Evolutionary conservation across 92 coral and sea anemone genomes (phyloP), one percentile per base, ranked within the genome.

Genomic region (Umimayanthus chanpuru): DNA sequence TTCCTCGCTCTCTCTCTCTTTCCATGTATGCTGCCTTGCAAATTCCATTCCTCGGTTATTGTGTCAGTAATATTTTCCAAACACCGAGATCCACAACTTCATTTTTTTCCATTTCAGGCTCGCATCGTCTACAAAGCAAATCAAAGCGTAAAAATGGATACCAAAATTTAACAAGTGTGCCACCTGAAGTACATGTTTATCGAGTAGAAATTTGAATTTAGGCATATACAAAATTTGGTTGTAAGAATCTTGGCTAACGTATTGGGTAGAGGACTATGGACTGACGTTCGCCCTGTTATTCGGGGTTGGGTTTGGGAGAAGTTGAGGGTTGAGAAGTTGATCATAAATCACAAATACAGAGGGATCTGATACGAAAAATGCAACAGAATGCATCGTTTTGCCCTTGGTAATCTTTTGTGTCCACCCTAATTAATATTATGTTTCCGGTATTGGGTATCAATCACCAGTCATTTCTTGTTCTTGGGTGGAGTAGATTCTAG

Each of bases 71-170:
- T 21, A 6, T 11, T 77, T 8, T 41, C 26, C 75, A 71, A 43
- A 25, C 8, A 15, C 0, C 4, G 2, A 32, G 36, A 32, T 43
- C 21, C 4, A 39, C 47, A 6, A 41, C 14, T 43, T 25, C 40
- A 2, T 23, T 6, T 82, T 81, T 39, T 11, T 41, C 5, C 86
- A 40, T 82, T 68, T 15, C 56, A 82, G 86, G 76, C 74, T 67
- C 16, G 86, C 86, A 2, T 82, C 56, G 20, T 82, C 86, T 39
- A 70, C 86, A 44, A 82, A 82, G 58, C 76, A 82, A 82, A 82
- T 82, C 56, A 67, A 23, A 82, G 77, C 77, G 6, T 82, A 64
- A 82, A 77, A 44, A 41, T 61, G 68, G 8, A 20, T 26, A 61
- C 15, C 3, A 6, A 61, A 61, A 3, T 61, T 26, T 23, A 61